Base-by-base conservation (phyloP, 1,140 invertebrate genomes). In the Brachionus sp. region DNA sequence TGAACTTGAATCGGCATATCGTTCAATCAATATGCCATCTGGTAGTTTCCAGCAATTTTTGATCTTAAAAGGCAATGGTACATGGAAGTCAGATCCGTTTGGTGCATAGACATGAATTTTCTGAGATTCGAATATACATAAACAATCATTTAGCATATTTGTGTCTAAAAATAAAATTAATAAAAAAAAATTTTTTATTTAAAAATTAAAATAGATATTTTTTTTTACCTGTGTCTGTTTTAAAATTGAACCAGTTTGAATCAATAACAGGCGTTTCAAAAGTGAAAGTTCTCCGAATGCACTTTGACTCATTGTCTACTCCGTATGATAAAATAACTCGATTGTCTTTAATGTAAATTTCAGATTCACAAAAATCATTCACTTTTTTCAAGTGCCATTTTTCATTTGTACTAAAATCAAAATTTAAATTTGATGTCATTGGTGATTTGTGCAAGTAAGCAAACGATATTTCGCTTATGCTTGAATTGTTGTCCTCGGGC, bases 331-430 rank as follows among this genome's bases (percentile, higher is more conserved):
- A 25, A 80, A 80, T 62, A 9, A 80, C 77, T 13, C 35, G 0
- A 25, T 62, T 80, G 35, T 80, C 50, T 57, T 25, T 37, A 3
- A 80, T 62, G 39, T 62, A 80, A 3, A 80, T 50, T 37, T 80
- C 77, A 42, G 50, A 7, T 19, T 80, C 77, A 44, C 77, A 80
- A 29, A 62, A 80, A n/a, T 80, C 77, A 16, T 80, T 80, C 39
- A 80, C 39, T 80, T 80, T 50, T 62, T 80, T 80, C 57, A 80
- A 66, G 57, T 66, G 77, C 77, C 77, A 80, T 57, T 66, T 57
- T 80, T 80, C 77, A 66, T 66, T 80, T 35, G 13, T 7, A 5
- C 25, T 13, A 16, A 62, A 25, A 9, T 80, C 77, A 44, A 62
- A 80, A 13, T 66, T 37, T 3, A 80, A 37, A 25, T 66, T 62